phyloP scores from a whole-genome alignment of 30 jellyfish, hydroid and myxozoan species.

The Rhopilema esculentum region DNA sequence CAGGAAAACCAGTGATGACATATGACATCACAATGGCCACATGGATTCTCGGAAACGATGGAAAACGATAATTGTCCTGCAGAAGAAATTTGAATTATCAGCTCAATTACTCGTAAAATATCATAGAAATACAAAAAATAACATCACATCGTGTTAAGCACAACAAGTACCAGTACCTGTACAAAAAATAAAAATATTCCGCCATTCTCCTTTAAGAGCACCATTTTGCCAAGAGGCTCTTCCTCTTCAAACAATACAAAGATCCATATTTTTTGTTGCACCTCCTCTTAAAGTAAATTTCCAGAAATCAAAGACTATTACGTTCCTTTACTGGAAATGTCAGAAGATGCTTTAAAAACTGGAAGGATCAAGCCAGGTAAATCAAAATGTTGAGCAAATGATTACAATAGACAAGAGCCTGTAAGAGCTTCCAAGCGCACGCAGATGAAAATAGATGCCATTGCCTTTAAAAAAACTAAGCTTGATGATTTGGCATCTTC shows the following conservation, averaged over 20 bases:
- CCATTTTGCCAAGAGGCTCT: neutral
- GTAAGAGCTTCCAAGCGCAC: neutral
- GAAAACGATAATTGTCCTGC: neutral
- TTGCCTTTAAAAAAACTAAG: neutral
- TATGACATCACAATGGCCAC: conserved; percentile 12
- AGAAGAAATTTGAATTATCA: neutral
- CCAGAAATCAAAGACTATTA: too few relatives aligned
- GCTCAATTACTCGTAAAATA: neutral
- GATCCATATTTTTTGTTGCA: conserved; percentile 2
- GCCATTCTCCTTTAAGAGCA: neutral
- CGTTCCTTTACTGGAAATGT: too few relatives aligned
- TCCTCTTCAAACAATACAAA: neutral
- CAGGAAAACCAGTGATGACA: conserved; percentile 1
- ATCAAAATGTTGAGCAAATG: too few relatives aligned
- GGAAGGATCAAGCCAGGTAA: too few relatives aligned
- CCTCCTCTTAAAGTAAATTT: too few relatives aligned
- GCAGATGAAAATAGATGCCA: neutral
- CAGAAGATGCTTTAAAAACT: too few relatives aligned
- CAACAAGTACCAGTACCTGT: conserved; percentile 2
- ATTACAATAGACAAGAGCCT: neutral
- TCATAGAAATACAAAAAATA: neutral
- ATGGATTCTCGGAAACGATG: conserved; percentile 9
- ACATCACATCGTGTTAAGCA: neutral
- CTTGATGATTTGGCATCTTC: conserved; percentile 1
- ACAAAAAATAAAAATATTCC: neutral